Base-by-base conservation (phyloP, 2,888 invertebrate genomes). In the Drosophila multiciliata region DNA sequence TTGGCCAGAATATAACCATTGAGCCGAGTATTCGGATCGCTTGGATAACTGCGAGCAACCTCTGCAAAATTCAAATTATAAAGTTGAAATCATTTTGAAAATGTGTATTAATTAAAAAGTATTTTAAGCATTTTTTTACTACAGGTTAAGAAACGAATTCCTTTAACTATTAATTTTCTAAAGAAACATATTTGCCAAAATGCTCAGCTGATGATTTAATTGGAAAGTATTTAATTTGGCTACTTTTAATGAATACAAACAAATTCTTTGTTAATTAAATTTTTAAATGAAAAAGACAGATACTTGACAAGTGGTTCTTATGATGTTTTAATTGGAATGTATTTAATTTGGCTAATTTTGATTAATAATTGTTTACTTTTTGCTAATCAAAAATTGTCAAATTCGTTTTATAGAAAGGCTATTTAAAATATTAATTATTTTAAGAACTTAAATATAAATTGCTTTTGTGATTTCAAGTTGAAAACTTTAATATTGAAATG, bases 1-100 rank as follows among this genome's bases (percentile, higher is more conserved):
- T 96, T 96, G 83, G 95, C 96, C 78, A 96, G 88, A 38, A 97
- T 93, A 83, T 95, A 96, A 49, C 96, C 96, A 90, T 97, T 97
- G 59, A 97, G 92, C 38, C 96, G 94, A 58, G 96, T 96, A 84
- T 96, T 96, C 15, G 96, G 95, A 89, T 96, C 96, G 53, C 96
- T 95, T 0, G 96, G 96, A 87, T 96, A 95, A 53, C 96, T 95
- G 71, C 96, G 94, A 0, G 97, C 96, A 5, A 97, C 92, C 90
- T 97, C 96, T 82, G 67, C 9, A 6, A 15, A 45, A 33, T 50
- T 20, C 2, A 4, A 15, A 3, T 32, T 15, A 45, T 12, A 45
- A 45, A 8, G 15, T 4, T 12, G 1, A 23, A 45, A 45, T 45
- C 7, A 23, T 23, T 45, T 45, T 45, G 8, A 4, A 45, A 45